These are phyloP conservation scores for Zosterops pallidus DNA, from an alignment of 2,113 vertebrate genomes.

Conservation along the genomic window DNA sequence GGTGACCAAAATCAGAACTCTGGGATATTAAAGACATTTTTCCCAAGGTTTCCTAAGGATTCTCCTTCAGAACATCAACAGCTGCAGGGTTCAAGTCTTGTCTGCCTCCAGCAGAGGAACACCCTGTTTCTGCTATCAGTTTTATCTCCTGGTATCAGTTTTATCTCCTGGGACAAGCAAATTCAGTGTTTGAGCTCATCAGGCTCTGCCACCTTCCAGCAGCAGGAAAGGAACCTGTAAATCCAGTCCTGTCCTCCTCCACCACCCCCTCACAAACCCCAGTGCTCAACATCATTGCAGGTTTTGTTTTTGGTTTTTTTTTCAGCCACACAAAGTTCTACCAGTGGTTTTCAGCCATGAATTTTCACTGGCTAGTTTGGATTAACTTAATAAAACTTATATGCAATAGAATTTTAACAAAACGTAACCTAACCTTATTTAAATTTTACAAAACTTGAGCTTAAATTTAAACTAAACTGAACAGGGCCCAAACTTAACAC, in stretches of 20 bases:
- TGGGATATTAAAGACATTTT: neutral
- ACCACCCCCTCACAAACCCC: neutral
- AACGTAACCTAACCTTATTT: no score
- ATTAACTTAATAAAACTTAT: no score
- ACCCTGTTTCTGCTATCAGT: neutral
- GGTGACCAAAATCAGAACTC: neutral
- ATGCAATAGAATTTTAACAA: no score
- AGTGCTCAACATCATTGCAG: fast-evolving
- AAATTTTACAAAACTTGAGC: no score
- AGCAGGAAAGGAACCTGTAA: neutral
- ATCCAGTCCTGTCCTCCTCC: neutral
- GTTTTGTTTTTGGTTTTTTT: no score
- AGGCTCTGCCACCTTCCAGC: neutral
- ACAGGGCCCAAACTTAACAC: no score
- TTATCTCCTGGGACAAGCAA: neutral
- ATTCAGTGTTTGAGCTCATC: neutral
- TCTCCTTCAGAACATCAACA: neutral
- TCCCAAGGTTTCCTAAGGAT: neutral
- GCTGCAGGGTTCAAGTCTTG: neutral
- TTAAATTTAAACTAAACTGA: no score
- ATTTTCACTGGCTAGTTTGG: neutral
- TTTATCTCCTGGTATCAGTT: neutral
- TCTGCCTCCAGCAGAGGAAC: neutral
- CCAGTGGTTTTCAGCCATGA: neutral
- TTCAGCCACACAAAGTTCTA: neutral